Evolutionary conservation across 2,797 vertebrate genomes (phyloP).

Genomic region (Pitangus sulphuratus): DNA sequence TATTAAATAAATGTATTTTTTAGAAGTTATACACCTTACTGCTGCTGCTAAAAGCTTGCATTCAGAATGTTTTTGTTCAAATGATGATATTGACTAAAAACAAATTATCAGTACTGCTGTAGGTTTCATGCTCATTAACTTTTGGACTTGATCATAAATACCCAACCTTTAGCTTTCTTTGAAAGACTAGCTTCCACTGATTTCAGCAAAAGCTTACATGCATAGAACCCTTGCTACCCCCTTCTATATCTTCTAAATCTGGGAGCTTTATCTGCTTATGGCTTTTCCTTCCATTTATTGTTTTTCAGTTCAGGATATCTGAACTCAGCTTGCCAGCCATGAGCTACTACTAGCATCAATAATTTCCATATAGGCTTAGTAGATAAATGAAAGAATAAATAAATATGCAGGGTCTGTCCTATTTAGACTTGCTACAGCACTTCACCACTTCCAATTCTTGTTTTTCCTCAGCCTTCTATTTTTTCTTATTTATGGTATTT

Average conservation of each 20-base stretch:
- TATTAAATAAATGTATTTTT: background rate
- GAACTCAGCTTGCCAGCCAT: background rate
- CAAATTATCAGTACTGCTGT: background rate
- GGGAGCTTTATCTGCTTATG: background rate
- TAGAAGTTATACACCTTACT: background rate
- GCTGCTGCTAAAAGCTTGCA: background rate
- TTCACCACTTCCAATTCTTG: background rate
- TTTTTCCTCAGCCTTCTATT: background rate
- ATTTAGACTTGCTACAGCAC: background rate
- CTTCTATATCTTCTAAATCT: background rate
- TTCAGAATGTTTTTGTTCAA: background rate
- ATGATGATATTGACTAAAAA: background rate
- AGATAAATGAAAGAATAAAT: background rate
- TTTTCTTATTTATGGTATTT: background rate
- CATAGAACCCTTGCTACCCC: background rate
- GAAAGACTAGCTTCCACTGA: background rate
- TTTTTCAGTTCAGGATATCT: background rate
- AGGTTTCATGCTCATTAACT: background rate
- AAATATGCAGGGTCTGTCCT: background rate
- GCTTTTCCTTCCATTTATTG: background rate
- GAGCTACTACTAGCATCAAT: background rate
- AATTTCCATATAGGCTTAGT: background rate
- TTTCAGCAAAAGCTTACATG: background rate
- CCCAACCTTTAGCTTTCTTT: background rate
- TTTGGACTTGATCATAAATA: background rate